These are phyloP conservation scores for Regulus satrapa DNA, from an alignment of 2,113 vertebrate species.

Conservation along the genomic window DNA sequence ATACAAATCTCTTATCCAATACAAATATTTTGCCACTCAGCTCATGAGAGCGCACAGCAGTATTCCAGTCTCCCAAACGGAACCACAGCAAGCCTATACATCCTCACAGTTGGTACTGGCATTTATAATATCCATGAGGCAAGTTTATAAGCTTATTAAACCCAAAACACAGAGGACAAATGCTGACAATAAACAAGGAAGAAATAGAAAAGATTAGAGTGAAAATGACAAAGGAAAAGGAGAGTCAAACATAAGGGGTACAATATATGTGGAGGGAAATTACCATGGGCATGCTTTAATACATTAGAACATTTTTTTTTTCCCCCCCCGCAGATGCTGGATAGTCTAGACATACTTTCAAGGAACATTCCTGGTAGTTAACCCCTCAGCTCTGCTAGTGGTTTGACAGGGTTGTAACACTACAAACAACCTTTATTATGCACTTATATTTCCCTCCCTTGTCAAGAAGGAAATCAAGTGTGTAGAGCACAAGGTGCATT, in stretches of 20 bases:
- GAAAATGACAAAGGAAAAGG: slow-evolving; percentile 25
- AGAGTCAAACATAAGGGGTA: background rate
- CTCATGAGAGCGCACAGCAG: background rate
- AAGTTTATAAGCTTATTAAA: slow-evolving; percentile 65
- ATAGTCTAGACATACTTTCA: slow-evolving; percentile 22
- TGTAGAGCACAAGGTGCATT: background rate
- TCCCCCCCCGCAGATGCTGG: slow-evolving; percentile 24
- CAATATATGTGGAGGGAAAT: background rate
- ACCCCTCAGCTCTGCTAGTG: background rate
- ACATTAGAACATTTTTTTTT: background rate
- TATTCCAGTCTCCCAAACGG: background rate
- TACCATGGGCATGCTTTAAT: slow-evolving; percentile 24
- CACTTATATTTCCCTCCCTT: background rate
- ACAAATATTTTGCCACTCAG: slow-evolving; percentile 38
- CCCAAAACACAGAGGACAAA: slow-evolving; percentile 55
- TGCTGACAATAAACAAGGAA: slow-evolving; percentile 56
- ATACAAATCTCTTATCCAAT: slow-evolving; percentile 29
- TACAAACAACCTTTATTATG: background rate
- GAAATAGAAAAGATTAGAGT: slow-evolving; percentile 42
- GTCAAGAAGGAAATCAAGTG: background rate
- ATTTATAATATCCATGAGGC: slow-evolving; percentile 30
- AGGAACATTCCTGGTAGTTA: slow-evolving; percentile 52
- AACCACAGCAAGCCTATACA: background rate
- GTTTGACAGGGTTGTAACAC: slow-evolving; percentile 5
- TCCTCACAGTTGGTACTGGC: slow-evolving; percentile 8